Percentiles rank a stretch among this genome's conserved stretches.
These are phyloP conservation scores for Malacoctenus gilli DNA, from an alignment of 2,797 vertebrate species.

Conservation along the genomic window DNA sequence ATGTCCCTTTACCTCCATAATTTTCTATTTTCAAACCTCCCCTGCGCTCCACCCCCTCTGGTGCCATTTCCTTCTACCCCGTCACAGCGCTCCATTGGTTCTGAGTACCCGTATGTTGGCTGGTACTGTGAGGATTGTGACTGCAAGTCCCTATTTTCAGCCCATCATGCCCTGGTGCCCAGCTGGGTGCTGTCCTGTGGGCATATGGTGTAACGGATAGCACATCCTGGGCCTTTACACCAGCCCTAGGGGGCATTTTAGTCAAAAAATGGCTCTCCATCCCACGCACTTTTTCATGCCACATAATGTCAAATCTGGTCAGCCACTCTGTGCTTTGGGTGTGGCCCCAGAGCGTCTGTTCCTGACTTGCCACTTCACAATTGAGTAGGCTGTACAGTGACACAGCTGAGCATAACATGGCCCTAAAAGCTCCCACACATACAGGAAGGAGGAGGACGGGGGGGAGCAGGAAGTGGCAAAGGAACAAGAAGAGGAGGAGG, in stretches of 20 bases:
- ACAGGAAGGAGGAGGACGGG: slow-evolving; percentile 46
- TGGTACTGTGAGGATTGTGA: slow-evolving; percentile 43
- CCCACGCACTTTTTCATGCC: slow-evolving; percentile 43
- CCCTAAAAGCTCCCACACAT: slow-evolving; percentile 45
- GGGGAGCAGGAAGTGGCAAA: slow-evolving; percentile 54
- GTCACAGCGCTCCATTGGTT: slow-evolving; percentile 44
- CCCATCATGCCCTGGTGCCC: slow-evolving; percentile 65
- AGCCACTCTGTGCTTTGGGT: slow-evolving; percentile 42
- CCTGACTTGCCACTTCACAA: slow-evolving; percentile 37
- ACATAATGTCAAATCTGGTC: slow-evolving; percentile 34
- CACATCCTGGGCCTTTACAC: slow-evolving; percentile 58
- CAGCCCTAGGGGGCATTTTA: slow-evolving; percentile 53
- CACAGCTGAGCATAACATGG: slow-evolving; percentile 35
- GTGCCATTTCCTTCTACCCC: slow-evolving; percentile 48
- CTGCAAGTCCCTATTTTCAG: slow-evolving; percentile 74
- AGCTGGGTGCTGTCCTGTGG: slow-evolving; percentile 75
- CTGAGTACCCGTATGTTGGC: slow-evolving; percentile 59
- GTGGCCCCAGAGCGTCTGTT: slow-evolving; percentile 53
- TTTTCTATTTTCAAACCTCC: slow-evolving; percentile 61
- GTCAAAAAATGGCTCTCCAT: slow-evolving; percentile 49
- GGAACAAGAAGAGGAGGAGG: slow-evolving; percentile 48
- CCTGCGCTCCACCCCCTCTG: slow-evolving; percentile 49
- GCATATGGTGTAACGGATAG: slow-evolving; percentile 78
- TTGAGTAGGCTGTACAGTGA: slow-evolving; percentile 39
- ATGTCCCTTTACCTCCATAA: slow-evolving; percentile 41